Percentiles rank a stretch among this genome's conserved stretches.
Evolutionary conservation across 2,888 invertebrate genomes (phyloP).

Genomic region (Dusona sp.): DNA sequence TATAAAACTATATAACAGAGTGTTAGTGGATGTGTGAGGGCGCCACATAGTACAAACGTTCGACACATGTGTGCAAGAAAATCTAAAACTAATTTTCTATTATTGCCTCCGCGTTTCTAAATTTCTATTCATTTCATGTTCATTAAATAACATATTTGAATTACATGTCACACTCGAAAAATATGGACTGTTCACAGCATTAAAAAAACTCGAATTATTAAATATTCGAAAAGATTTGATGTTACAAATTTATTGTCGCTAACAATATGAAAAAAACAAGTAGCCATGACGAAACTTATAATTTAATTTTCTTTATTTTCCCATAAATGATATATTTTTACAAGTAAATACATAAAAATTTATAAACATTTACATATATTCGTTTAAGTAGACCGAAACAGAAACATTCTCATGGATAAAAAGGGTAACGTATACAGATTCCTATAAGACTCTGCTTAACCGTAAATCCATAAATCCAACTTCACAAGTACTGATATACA

Average conservation of each 20-base stretch:
- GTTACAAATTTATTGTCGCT: not conserved
- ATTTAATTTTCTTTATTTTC: not conserved
- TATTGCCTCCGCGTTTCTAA: not conserved
- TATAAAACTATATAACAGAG: too few species aligned
- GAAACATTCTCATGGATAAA: not conserved
- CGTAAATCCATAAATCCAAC: conserved; percentile 6
- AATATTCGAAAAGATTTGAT: not conserved
- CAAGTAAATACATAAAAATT: not conserved
- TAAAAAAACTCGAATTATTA: not conserved
- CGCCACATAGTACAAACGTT: conserved; percentile 5
- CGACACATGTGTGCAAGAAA: not conserved
- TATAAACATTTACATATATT: not conserved
- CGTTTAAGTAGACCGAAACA: not conserved
- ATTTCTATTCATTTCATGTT: not conserved
- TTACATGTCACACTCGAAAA: too few species aligned
- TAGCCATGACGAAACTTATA: not conserved
- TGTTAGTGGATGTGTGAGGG: conserved; percentile 7
- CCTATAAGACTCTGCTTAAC: not conserved
- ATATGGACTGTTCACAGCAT: not conserved
- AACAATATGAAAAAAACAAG: not conserved
- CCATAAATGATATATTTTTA: not conserved
- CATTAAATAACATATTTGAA: too few species aligned
- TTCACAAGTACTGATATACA: not conserved
- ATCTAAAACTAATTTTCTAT: not conserved
- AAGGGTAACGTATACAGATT: not conserved